These are phyloP conservation scores for Limnephilus marmoratus DNA, from an alignment of 2,888 invertebrate genomes.

Conservation along the genomic window DNA sequence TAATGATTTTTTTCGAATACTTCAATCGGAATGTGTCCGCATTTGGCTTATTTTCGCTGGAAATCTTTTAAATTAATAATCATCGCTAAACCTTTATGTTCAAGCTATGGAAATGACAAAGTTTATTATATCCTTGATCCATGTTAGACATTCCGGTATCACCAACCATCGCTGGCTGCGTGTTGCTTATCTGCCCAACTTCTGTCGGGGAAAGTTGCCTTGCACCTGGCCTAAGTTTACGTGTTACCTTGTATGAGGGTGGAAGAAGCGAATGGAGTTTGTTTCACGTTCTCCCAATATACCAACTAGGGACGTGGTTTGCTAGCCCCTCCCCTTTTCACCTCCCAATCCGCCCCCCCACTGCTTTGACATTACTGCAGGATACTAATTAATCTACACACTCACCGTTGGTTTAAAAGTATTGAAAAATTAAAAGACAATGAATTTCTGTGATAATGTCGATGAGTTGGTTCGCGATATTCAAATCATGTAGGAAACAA, in stretches of 20 bases:
- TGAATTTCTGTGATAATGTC: background rate
- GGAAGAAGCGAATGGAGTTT: constrained; percentile 13
- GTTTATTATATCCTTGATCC: background rate
- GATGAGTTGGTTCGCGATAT: no score
- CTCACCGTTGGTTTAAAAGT: background rate
- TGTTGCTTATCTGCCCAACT: background rate
- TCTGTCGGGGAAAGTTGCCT: constrained; percentile 16
- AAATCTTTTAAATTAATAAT: background rate
- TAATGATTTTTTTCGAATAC: no score
- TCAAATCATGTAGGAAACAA: no score
- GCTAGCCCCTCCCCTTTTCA: background rate
- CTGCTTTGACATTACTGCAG: background rate
- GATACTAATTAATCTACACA: background rate
- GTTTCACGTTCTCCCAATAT: constrained; percentile 35
- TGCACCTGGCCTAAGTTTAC: constrained; percentile 8
- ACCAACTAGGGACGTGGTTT: constrained; percentile 18
- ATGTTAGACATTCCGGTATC: background rate
- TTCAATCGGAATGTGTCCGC: no score
- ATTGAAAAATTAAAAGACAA: background rate
- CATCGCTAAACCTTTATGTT: background rate
- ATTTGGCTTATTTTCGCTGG: no score
- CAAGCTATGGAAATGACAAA: background rate
- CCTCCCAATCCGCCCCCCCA: background rate
- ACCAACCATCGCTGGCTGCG: background rate
- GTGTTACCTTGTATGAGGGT: constrained; percentile 22